These are phyloP conservation scores for Hoplostethus mediterraneus DNA, from an alignment of 2,797 vertebrate species.

Conservation along the genomic window DNA sequence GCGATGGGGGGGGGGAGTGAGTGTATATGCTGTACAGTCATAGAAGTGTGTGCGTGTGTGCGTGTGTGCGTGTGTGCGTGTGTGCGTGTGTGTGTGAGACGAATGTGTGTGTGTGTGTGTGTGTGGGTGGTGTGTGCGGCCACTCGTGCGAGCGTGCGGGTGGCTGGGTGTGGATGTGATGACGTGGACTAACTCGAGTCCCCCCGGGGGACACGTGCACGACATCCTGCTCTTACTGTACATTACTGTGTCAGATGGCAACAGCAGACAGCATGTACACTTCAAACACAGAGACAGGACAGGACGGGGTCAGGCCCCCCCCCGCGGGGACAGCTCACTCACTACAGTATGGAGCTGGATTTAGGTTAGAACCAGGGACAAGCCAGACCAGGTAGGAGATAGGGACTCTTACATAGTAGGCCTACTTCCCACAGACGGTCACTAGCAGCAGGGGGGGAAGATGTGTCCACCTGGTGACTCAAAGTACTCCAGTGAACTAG, in stretches of 20 bases:
- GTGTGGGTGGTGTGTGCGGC: not conserved
- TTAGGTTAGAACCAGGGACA: too few relatives aligned
- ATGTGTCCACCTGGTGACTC: too few relatives aligned
- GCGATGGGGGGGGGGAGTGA: conserved; percentile 34
- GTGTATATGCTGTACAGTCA: conserved; percentile 14
- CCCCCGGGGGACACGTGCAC: conserved; percentile 55
- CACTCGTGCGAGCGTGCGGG: not conserved
- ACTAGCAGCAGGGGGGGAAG: not conserved
- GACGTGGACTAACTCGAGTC: conserved; percentile 34
- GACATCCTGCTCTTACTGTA: conserved; percentile 63
- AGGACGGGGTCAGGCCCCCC: not conserved
- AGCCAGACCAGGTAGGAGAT: too few relatives aligned
- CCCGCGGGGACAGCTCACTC: conserved; percentile 17
- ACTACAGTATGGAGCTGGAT: not conserved
- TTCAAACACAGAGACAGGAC: not conserved
- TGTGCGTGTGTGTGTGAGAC: conserved; percentile 6
- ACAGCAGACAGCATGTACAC: conserved; percentile 23
- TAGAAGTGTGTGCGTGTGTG: not conserved
- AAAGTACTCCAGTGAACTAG: too few relatives aligned
- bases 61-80: not conserved
- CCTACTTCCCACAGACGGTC: not conserved
- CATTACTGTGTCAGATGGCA: conserved; percentile 39
- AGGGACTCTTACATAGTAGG: too few relatives aligned
- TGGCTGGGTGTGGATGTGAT: conserved; percentile 12
- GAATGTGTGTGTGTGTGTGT: not conserved